Percentiles rank a stretch among this genome's conserved stretches.
phyloP scores from a whole-genome alignment of 2,888 invertebrate genomes.

The Euplexia lucipara region DNA sequence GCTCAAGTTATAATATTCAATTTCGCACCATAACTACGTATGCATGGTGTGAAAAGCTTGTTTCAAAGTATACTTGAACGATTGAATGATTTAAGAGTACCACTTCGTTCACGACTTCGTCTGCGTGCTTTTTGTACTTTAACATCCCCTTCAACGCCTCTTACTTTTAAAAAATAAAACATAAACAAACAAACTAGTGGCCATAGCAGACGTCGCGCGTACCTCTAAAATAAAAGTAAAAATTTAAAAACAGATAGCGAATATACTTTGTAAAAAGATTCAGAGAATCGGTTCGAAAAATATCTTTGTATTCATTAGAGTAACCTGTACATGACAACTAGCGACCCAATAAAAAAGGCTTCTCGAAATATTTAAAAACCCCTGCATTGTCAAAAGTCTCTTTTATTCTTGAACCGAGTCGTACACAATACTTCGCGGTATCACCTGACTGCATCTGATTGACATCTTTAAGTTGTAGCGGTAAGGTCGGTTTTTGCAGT shows the following conservation, averaged over 20 bases:
- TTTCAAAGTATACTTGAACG: too few species aligned
- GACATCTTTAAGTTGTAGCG: neutral
- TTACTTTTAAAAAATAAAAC: too few species aligned
- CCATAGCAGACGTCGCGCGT: too few species aligned
- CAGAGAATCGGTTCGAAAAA: neutral
- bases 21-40: neutral
- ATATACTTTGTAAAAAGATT: neutral
- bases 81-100: too few species aligned
- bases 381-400: conserved; percentile 23
- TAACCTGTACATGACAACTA: neutral
- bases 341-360: conserved; percentile 6
- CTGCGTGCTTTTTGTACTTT: too few species aligned
- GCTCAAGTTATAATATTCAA: conserved; percentile 5
- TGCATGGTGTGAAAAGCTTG: neutral
- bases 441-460: too few species aligned
- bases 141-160: too few species aligned
- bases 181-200: too few species aligned
- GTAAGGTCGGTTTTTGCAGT: neutral
- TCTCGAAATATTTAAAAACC: conserved; percentile 29
- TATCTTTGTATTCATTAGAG: neutral
- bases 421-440: conserved; percentile 19
- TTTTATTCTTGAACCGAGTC: conserved; percentile 26
- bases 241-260: too few species aligned
- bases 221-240: too few species aligned
- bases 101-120: too few species aligned